Percentiles rank a stretch among this genome's conserved stretches.
Evolutionary conservation across 1,140 invertebrate species (phyloP).

Genomic region (Drosophila virilis): DNA sequence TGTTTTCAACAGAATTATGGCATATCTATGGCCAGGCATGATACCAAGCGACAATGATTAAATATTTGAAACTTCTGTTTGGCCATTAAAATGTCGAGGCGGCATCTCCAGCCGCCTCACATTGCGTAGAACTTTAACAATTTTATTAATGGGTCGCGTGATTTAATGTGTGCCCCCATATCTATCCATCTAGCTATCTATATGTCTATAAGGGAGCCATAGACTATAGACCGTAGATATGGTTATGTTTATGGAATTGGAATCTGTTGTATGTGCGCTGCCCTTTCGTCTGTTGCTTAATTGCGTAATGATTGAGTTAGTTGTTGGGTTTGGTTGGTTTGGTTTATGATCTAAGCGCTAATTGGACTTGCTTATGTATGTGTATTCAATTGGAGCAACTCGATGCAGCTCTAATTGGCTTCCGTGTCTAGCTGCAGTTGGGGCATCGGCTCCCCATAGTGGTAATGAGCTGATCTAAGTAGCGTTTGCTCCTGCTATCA

Average conservation of each 20-base stretch:
- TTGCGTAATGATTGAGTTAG: conserved; percentile 79
- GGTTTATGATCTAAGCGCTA: conserved; percentile 66
- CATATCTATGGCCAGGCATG: conserved; percentile 56
- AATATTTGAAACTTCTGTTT: conserved; percentile 73
- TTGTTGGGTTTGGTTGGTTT: conserved; percentile 33
- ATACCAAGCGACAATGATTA: conserved; percentile 74
- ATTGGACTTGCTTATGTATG: conserved; percentile 45
- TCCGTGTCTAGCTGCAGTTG: conserved; percentile 30
- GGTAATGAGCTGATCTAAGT: conserved; percentile 49
- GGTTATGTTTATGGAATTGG: conserved; percentile 33
- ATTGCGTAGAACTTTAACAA: conserved; percentile 54
- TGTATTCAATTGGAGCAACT: conserved; percentile 32
- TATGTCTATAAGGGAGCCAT: conserved; percentile 30
- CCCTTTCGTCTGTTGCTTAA: conserved; percentile 49
- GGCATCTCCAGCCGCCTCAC: background rate
- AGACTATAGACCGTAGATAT: conserved; percentile 20
- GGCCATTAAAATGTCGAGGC: conserved; percentile 43
- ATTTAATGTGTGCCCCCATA: conserved; percentile 64
- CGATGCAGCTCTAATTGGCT: conserved; percentile 38
- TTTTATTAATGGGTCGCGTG: conserved; percentile 79
- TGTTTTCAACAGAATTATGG: conserved; percentile 79
- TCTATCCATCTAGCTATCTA: background rate
- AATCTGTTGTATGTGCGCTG: conserved; percentile 3
- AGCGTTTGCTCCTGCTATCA: conserved; percentile 24
- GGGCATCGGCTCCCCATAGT: conserved; percentile 45